phyloP scores from a whole-genome alignment of 2,113 vertebrate genomes.

The Eulacestoma nigropectus region DNA sequence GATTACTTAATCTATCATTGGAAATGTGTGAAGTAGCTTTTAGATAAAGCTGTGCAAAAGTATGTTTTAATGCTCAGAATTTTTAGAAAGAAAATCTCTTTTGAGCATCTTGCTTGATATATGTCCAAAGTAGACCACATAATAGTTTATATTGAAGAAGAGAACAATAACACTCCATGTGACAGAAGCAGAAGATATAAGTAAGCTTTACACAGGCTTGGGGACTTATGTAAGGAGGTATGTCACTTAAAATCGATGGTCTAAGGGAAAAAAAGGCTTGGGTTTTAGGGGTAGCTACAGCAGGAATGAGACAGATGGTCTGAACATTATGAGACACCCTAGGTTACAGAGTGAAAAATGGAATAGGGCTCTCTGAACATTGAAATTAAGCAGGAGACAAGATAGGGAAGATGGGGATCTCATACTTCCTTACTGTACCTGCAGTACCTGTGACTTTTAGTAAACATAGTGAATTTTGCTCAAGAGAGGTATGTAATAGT shows the following conservation, averaged over 20 bases:
- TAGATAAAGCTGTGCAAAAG: not conserved
- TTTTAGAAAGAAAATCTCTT: not conserved
- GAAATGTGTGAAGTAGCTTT: not conserved
- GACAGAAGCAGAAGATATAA: not conserved
- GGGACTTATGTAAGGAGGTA: rapidly evolving
- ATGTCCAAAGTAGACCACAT: not conserved
- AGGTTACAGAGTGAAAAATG: not conserved
- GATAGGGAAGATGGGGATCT: not conserved
- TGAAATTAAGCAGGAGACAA: not conserved
- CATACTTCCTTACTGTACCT: not conserved
- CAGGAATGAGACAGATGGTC: not conserved
- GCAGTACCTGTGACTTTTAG: not conserved
- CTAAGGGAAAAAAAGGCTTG: not conserved
- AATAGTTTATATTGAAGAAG: not conserved
- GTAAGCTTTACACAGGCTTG: not conserved
- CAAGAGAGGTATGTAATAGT: not conserved
- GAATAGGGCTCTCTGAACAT: not conserved
- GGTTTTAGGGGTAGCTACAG: not conserved
- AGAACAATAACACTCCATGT: not conserved
- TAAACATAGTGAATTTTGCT: not conserved
- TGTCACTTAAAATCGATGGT: not conserved
- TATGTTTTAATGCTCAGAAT: not conserved
- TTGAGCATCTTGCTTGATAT: not conserved
- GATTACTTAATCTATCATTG: not conserved
- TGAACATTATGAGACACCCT: not conserved